Evolutionary conservation across 2,113 vertebrate species (phyloP).

Genomic region (Megalops atlanticus): DNA sequence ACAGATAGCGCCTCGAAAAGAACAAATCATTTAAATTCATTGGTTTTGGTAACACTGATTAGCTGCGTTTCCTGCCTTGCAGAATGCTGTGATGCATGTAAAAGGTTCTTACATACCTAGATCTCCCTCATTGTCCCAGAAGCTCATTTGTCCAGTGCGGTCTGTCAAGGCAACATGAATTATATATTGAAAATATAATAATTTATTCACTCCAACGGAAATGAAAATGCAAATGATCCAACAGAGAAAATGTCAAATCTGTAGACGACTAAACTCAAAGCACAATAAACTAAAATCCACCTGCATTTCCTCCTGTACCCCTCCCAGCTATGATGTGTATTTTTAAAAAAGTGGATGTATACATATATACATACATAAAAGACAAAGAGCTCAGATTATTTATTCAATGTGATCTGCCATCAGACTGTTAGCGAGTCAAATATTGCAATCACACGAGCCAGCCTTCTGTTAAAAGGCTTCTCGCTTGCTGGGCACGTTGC

Average conservation of each 20-base stretch:
- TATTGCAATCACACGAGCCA: conserved; percentile 21
- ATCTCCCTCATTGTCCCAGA: conserved; percentile 14
- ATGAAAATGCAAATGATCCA: conserved; percentile 21
- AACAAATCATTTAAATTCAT: conserved; percentile 4
- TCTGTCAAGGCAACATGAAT: conserved; percentile 24
- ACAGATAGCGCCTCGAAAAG: not conserved
- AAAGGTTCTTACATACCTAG: not conserved
- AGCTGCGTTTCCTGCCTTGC: not conserved
- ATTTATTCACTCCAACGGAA: conserved; percentile 37
- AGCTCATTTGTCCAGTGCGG: conserved; percentile 32
- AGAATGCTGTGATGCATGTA: not conserved
- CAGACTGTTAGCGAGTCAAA: conserved; percentile 25
- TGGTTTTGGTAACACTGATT: not conserved
- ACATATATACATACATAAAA: conserved; percentile 1
- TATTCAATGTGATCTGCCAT: conserved; percentile 34
- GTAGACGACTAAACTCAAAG: not conserved
- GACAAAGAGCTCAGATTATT: conserved; percentile 35
- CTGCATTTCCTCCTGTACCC: not conserved
- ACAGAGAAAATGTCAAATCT: conserved; percentile 5
- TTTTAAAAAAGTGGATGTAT: no score
- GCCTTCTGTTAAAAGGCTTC: conserved; percentile 28
- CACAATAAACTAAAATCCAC: conserved; percentile 3
- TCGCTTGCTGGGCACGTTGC: conserved; percentile 27
- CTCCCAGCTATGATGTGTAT: not conserved
- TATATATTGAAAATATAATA: not conserved